These are phyloP conservation scores for Chironomus tepperi DNA, from an alignment of 1,140 invertebrate species.

Conservation along the genomic window DNA sequence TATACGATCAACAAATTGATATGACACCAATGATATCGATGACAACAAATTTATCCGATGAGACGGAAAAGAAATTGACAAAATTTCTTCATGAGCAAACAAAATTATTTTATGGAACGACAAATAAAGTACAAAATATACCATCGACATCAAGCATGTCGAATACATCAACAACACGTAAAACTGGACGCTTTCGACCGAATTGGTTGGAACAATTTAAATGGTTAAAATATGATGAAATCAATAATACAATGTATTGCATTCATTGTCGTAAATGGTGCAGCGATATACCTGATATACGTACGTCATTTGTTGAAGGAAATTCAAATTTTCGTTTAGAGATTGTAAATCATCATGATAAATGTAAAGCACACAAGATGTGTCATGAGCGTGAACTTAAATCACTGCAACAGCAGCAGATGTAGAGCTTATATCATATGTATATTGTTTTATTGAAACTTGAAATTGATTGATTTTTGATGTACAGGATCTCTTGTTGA, in stretches of 20 bases:
- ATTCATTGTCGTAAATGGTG: conserved; percentile 64
- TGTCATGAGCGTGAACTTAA: conserved; percentile 46
- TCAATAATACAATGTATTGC: conserved; percentile 59
- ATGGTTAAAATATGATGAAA: conserved; percentile 59
- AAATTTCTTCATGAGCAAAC: neutral
- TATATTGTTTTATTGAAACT: neutral
- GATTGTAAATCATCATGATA: conserved; percentile 67
- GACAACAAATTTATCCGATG: neutral
- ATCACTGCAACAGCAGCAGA: conserved; percentile 33
- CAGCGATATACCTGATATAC: conserved; percentile 54
- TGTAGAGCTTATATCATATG: neutral
- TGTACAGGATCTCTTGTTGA: too few relatives aligned
- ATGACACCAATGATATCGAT: neutral
- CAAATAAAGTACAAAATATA: conserved; percentile 25
- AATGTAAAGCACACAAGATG: conserved; percentile 62
- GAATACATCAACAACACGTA: conserved; percentile 38
- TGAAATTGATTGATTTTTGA: too few relatives aligned
- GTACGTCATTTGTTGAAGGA: conserved; percentile 64
- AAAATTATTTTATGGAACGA: neutral
- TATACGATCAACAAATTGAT: neutral
- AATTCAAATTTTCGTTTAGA: conserved; percentile 64
- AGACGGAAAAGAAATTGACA: neutral
- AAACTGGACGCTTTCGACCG: conserved; percentile 51
- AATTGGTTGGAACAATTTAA: conserved; percentile 56
- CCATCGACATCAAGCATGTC: conserved; percentile 26